Evolutionary conservation across 2,797 vertebrate genomes (phyloP).

Genomic region (Yasuhikotakia modesta): DNA sequence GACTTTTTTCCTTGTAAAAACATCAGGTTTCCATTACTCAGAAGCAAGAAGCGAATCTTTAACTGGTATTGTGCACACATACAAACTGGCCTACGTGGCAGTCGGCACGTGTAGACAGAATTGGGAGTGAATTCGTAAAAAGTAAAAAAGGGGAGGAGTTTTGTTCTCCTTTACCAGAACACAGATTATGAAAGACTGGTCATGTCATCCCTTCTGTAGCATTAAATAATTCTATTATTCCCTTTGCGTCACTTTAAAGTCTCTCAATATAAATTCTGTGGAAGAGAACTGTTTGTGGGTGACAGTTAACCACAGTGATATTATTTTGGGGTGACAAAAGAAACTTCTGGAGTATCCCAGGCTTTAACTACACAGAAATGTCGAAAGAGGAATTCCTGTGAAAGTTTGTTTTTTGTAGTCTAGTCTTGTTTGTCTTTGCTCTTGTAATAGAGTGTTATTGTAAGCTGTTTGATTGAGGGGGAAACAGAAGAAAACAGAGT

Average conservation of each 20-base stretch:
- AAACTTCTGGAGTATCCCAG: constrained; percentile 8
- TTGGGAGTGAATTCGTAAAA: constrained; percentile 37
- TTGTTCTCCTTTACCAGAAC: constrained; percentile 40
- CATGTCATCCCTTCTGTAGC: constrained; percentile 17
- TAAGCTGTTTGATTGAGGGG: neutral
- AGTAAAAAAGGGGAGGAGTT: constrained; percentile 71
- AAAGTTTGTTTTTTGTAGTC: constrained; percentile 14
- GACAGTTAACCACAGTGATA: constrained; percentile 37
- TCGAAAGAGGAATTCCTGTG: neutral
- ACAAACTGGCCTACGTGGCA: constrained; percentile 79
- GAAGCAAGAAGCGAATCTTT: constrained; percentile 55
- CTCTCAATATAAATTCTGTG: constrained; percentile 33
- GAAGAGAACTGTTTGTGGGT: constrained; percentile 6
- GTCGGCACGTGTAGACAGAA: constrained; percentile 66
- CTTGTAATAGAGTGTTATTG: constrained; percentile 33
- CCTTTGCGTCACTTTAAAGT: constrained; percentile 34
- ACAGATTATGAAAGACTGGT: constrained; percentile 13
- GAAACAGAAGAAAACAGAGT: neutral
- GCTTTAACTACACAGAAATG: constrained; percentile 25
- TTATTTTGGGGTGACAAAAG: constrained; percentile 26
- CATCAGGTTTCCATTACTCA: constrained; percentile 76
- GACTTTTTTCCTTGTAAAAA: constrained; percentile 61
- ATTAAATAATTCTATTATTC: constrained; percentile 49
- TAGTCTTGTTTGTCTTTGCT: constrained; percentile 17
- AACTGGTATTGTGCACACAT: constrained; percentile 56